Percentiles rank a stretch among this genome's conserved stretches.
These are phyloP conservation scores for Apistogramma diplotaenia DNA, from an alignment of 2,113 vertebrate genomes.

Conservation along the genomic window DNA sequence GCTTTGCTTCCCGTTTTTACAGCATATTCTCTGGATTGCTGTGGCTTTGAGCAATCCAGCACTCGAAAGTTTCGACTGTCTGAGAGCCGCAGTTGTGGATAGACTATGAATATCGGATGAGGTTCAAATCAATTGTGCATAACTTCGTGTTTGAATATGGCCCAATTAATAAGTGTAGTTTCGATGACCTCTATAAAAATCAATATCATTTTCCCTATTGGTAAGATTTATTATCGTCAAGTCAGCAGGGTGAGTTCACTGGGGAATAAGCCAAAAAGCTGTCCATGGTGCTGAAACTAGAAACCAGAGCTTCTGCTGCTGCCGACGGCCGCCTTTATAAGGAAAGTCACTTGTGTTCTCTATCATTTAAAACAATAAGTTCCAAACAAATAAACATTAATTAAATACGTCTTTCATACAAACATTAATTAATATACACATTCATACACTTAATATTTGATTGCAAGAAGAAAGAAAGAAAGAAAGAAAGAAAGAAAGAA, in stretches of 20 bases:
- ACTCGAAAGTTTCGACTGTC: background rate
- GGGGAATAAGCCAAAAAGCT: conserved; percentile 10
- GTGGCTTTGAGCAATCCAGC: background rate
- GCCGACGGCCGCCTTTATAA: background rate
- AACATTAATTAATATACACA: background rate
- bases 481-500: no score
- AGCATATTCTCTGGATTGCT: background rate
- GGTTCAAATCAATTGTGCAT: conserved; percentile 13
- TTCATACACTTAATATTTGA: background rate
- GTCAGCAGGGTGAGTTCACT: conserved; percentile 40
- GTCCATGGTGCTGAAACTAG: conserved; percentile 67
- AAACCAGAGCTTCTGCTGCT: background rate
- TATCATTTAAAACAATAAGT: background rate
- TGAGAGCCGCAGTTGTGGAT: background rate
- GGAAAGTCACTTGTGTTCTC: background rate
- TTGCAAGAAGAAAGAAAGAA: no score
- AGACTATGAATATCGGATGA: background rate
- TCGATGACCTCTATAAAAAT: conserved; percentile 50
- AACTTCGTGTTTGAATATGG: conserved; percentile 16
- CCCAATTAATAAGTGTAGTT: conserved; percentile 41
- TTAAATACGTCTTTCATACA: background rate
- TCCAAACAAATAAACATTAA: background rate
- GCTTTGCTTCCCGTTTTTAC: background rate
- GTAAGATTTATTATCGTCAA: conserved; percentile 48
- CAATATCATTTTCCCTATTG: conserved; percentile 36